Evolutionary conservation across 1,140 invertebrate genomes (phyloP), one percentile per base, ranked within the genome.

Genomic region (Maconellicoccus hirsutus): DNA sequence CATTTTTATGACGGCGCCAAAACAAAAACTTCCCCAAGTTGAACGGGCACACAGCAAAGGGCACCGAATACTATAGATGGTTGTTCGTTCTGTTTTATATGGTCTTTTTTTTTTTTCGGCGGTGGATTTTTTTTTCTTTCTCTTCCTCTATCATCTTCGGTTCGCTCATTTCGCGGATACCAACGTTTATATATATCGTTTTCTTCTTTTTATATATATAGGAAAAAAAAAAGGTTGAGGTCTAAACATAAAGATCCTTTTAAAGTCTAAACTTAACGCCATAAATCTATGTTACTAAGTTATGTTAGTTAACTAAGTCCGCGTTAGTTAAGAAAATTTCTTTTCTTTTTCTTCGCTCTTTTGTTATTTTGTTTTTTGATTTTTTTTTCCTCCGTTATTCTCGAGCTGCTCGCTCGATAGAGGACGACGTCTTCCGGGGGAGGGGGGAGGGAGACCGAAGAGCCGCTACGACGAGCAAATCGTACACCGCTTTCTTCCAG

Each of bases 1-100:
- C 61, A 66, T 66, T 66, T 66, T 66, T 66, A 66, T 66, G 61
- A 66, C 61, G 61, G 61, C 61, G 61, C 61, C 61, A 66, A 66
- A 66, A 66, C 61, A 66, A 66, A 66, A 66, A 66, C 61, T 66
- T 66, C 25, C 3, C 16, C 6, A 6, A 16, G 3, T 19, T 16
- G 52, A 59, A 16, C 3, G 52, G 52, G 3, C 16, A 4, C 4
- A 16, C 4, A 7, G 52, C 4, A n/a, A 16, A 22, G 21, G 21
- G 6, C 52, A 16, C 6, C 21, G 10, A 61, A 6, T 66, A 8
- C 61, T 12, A 19, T 66, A n/a, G 61, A 8, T 66, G 21, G 7
- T 66, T 25, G 21, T 66, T 66, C 61, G 19, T 26, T 25, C 21
- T 66, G 22, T 66, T 66, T 66, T 66, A 23, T 66, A 25, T 66